phyloP scores from a whole-genome alignment of 2,113 vertebrate species.

The Pristiophorus japonicus region DNA sequence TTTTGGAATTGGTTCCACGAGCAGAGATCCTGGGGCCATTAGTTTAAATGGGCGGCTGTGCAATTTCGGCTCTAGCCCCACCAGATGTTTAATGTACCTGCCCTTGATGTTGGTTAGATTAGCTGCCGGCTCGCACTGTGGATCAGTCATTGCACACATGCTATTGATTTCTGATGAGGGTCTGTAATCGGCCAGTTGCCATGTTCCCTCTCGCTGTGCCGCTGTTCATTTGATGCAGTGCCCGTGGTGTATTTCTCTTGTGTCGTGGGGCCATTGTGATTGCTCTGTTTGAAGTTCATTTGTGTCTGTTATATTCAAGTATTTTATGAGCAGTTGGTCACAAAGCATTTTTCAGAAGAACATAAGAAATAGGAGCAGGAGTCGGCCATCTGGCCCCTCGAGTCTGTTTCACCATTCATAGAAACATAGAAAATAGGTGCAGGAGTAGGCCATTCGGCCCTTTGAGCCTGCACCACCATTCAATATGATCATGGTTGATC shows the following conservation, averaged over 20 bases:
- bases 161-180: not conserved
- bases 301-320: not conserved
- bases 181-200: not conserved
- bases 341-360: not conserved
- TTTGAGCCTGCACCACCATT: no score
- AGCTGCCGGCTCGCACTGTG: not conserved
- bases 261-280: not conserved
- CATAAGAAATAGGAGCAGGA: no score
- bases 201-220: not conserved
- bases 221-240: not conserved
- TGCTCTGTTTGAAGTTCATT: not conserved
- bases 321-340: not conserved
- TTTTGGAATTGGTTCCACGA: not conserved
- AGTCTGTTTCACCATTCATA: no score
- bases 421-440: no score
- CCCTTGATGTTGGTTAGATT: not conserved
- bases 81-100: not conserved
- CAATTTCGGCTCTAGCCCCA: no score
- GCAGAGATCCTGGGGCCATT: no score
- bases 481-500: no score
- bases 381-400: no score
- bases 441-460: no score
- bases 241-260: not conserved
- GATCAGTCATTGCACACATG: not conserved
- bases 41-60: no score